Evolutionary conservation across 2,113 vertebrate species (phyloP).

Genomic region (Ochotona curzoniae): DNA sequence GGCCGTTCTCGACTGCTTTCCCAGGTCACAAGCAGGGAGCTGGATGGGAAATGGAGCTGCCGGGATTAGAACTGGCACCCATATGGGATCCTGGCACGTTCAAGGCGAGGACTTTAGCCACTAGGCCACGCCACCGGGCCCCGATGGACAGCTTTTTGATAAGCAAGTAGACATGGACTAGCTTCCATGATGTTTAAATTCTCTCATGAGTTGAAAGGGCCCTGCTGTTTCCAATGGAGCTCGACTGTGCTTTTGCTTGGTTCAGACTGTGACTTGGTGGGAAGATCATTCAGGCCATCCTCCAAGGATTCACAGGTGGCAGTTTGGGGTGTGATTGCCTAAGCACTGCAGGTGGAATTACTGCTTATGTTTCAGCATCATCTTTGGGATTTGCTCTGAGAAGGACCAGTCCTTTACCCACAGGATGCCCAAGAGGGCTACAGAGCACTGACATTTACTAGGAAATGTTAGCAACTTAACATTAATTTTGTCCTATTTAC

Average conservation of each 20-base stretch:
- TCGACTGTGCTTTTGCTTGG: not conserved
- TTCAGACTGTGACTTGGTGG: not conserved
- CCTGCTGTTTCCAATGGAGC: not conserved
- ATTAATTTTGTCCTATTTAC: not conserved
- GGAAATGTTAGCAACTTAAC: not conserved
- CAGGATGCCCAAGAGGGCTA: not conserved
- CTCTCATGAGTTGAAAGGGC: not conserved
- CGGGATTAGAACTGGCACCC: too few species aligned
- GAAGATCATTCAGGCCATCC: not conserved
- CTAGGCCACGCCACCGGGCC: too few species aligned
- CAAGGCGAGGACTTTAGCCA: too few species aligned
- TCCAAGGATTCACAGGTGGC: not conserved
- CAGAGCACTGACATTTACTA: not conserved
- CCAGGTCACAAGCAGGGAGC: too few species aligned
- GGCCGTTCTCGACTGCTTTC: too few species aligned
- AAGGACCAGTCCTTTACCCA: not conserved
- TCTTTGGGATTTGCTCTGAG: not conserved
- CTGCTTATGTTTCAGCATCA: rapidly evolving
- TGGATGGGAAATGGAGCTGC: too few species aligned
- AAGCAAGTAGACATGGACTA: too few species aligned
- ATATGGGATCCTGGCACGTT: too few species aligned
- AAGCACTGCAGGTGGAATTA: not conserved
- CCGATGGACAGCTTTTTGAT: not conserved
- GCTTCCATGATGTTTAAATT: not conserved
- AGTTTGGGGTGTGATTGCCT: not conserved